Evolutionary conservation across 2,888 invertebrate genomes (phyloP).

Genomic region (Ernsta delagoae): DNA sequence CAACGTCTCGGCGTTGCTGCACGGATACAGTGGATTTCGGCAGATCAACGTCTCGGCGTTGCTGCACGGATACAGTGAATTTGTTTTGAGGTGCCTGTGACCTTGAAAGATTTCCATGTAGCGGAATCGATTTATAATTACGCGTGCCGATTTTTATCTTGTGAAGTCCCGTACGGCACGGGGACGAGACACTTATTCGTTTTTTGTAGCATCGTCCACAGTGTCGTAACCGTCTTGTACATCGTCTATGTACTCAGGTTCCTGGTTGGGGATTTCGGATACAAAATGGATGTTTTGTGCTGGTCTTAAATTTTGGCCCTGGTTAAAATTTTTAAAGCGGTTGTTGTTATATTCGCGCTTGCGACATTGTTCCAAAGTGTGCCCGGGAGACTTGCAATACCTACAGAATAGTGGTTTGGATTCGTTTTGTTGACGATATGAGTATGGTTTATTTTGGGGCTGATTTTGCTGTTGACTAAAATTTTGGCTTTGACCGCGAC

Average conservation of each 20-base stretch:
- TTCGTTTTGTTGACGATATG: slow-evolving; percentile 1
- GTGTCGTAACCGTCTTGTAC: slow-evolving; percentile 9
- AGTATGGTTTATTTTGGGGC: not conserved
- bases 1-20: slow-evolving; percentile 4
- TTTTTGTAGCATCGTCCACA: slow-evolving; percentile 5
- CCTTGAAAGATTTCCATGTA: slow-evolving; percentile 10
- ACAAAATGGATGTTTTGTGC: not conserved
- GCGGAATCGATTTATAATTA: slow-evolving; percentile 16
- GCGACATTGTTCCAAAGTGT: slow-evolving; percentile 34
- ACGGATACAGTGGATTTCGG: slow-evolving; percentile 17
- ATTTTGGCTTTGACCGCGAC: not conserved
- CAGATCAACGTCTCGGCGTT: not conserved
- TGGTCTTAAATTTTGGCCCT: not conserved
- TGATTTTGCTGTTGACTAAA: not conserved
- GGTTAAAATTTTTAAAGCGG: slow-evolving; percentile 17
- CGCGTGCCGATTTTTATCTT: slow-evolving; percentile 12
- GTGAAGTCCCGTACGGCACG: slow-evolving; percentile 12
- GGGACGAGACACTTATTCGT: slow-evolving; percentile 21
- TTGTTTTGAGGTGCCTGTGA: not conserved
- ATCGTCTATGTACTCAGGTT: not conserved
- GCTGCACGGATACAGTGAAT: not conserved
- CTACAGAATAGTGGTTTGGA: slow-evolving; percentile 36
- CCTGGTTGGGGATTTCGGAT: not conserved
- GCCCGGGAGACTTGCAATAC: slow-evolving; percentile 37
- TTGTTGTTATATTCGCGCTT: slow-evolving; percentile 40